Conservation (phyloP, 1,140 invertebrate genomes). For the Littorina saxatilis region DNA sequence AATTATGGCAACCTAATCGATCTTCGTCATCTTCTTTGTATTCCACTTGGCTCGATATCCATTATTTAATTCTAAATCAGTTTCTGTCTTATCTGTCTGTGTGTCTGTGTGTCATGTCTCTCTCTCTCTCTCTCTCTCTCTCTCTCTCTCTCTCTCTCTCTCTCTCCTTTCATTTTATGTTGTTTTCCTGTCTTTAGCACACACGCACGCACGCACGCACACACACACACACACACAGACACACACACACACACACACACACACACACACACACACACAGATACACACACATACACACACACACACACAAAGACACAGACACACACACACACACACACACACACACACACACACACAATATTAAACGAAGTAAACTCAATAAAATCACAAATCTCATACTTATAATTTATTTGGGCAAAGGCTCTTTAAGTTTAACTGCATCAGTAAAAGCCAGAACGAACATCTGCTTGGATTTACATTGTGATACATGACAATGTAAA, state of each 20-base stretch:
- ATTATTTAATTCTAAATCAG: too few relatives aligned
- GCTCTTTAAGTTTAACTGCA: neutral
- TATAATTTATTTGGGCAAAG: neutral
- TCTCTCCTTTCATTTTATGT: neutral
- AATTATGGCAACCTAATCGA: neutral
- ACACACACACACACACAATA: too few relatives aligned
- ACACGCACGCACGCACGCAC: neutral
- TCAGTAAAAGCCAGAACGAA: too few relatives aligned
- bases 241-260: neutral
- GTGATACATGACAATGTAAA: too few relatives aligned
- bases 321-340: neutral
- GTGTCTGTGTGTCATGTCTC: neutral
- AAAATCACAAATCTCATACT: neutral
- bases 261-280: too few relatives aligned
- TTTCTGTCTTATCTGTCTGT: neutral
- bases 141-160: constrained; percentile 11
- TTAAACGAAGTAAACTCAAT: too few relatives aligned
- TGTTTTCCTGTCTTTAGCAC: neutral
- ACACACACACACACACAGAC: neutral
- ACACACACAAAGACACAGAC: too few relatives aligned
- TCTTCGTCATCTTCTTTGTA: neutral
- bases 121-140: neutral
- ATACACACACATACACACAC: too few relatives aligned
- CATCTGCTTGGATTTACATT: too few relatives aligned
- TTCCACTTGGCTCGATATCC: too few relatives aligned